Conservation (phyloP, 2,888 invertebrate species). For the Luperina nickerlii region DNA sequence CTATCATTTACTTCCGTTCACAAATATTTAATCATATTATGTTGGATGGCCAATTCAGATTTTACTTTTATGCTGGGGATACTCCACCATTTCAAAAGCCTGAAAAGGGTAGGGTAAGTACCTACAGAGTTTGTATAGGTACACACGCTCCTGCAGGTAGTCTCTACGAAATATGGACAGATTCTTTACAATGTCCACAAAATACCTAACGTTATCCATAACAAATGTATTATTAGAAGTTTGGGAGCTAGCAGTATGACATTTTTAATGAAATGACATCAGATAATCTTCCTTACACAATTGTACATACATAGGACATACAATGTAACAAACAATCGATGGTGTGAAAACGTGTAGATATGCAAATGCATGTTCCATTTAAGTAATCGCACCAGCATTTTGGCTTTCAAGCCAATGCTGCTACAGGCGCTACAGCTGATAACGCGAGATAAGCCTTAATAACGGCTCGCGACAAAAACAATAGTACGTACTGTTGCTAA, state of each 20-base stretch:
- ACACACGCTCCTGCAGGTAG: slow-evolving; percentile 1
- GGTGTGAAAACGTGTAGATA: slow-evolving; percentile 72
- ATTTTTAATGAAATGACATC: slow-evolving; percentile 7
- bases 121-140: background rate
- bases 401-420: slow-evolving; percentile 73
- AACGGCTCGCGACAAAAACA: slow-evolving; percentile 47
- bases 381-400: slow-evolving; percentile 81
- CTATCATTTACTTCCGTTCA: background rate
- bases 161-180: background rate
- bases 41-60: slow-evolving; percentile 4
- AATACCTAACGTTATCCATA: background rate
- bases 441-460: slow-evolving; percentile 74
- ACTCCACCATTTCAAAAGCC: slow-evolving; percentile 11
- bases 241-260: background rate
- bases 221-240: background rate
- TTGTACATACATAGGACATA: background rate
- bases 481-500: slow-evolving; percentile 21
- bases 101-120: slow-evolving; percentile 18
- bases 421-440: slow-evolving; percentile 75
- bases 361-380: slow-evolving; percentile 84
- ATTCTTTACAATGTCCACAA: slow-evolving; percentile 3
- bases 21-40: slow-evolving; percentile 18
- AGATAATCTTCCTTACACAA: background rate
- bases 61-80: slow-evolving; percentile 9
- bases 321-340: slow-evolving; percentile 38